Percentiles rank a stretch among this genome's conserved stretches.
Conservation (phyloP, 2,888 invertebrate genomes). For the Antitype chi region DNA sequence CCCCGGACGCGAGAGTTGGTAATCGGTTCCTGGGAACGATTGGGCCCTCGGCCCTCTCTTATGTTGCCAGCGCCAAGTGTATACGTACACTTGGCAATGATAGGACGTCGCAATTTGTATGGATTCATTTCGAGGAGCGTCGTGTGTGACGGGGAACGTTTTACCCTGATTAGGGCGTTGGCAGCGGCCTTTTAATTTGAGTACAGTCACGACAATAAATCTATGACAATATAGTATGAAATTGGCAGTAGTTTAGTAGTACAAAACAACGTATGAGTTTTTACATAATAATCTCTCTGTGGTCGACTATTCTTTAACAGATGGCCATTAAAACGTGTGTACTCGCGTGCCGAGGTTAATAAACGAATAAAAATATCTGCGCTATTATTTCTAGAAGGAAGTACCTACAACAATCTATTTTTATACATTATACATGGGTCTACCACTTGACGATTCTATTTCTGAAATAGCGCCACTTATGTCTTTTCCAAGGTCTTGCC, state of each 20-base stretch:
- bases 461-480: slow-evolving; percentile 25
- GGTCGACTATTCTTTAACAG: slow-evolving; percentile 34
- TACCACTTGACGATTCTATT: slow-evolving; percentile 31
- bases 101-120: slow-evolving; percentile 44
- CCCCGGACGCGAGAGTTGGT: slow-evolving; percentile 57
- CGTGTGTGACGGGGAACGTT: slow-evolving; percentile 29
- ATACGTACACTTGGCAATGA: slow-evolving; percentile 47
- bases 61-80: slow-evolving; percentile 29
- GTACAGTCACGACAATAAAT: slow-evolving; percentile 11
- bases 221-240: slow-evolving; percentile 3
- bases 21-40: slow-evolving; percentile 65
- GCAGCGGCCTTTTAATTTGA: slow-evolving; percentile 35
- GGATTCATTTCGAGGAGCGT: slow-evolving; percentile 49
- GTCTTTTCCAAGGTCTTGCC: slow-evolving; percentile 29
- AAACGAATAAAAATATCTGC: slow-evolving; percentile 59
- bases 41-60: slow-evolving; percentile 53
- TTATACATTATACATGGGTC: slow-evolving; percentile 35
- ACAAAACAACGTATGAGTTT: slow-evolving; percentile 23
- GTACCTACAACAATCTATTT: slow-evolving; percentile 53
- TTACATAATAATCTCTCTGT: slow-evolving; percentile 26
- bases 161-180: slow-evolving; percentile 41
- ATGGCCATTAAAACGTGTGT: slow-evolving; percentile 54
- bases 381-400: slow-evolving; percentile 43
- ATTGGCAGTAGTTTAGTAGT: slow-evolving; percentile 17
- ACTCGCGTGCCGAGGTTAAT: slow-evolving; percentile 58